Evolutionary conservation across 2,797 vertebrate genomes (phyloP), one percentile per base, ranked within the genome.

Genomic region (Pseudochirops cupreus): DNA sequence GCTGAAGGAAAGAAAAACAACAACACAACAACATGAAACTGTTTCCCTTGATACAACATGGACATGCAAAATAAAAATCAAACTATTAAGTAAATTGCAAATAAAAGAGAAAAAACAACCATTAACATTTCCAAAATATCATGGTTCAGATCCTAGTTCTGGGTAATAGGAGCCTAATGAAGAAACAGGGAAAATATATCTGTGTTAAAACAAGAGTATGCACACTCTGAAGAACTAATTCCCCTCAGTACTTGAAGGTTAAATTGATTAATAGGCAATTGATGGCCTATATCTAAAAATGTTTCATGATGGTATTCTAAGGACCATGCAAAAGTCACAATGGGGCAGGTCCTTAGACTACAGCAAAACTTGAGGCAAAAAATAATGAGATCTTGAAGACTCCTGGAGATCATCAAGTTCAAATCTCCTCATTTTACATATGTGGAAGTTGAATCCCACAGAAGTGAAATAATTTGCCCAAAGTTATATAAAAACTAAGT

Each of bases 41-140:
- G 29, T 33, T 33, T 91, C 26, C 50, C 67, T 39, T 74, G 18
- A 91, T 74, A 18, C 89, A 90, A 91, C 13, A 91, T 16, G 29
- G 1, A 91, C 28, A 29, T 33, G 29, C 31, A 55, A 29, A 50
- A 54, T 54, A 91, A 91, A 91, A 91, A 91, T 29, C 11, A 33
- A 33, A 91, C 29, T 54, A 52, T 90, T 52, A 52, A 14, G 87
- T 14, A 31, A 4, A 91, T 2, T 52, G 90, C 90, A 91, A 91
- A 54, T 33, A 54, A 33, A 31, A 54, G 52, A 53, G 52, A 54
- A 52, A 46, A 91, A 55, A 52, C 28, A 29, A 6, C 11, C 29
- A 54, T 91, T 55, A 91, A 91, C 90, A 91, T 55, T 54, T 82
- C 21, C 39, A 91, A 91, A 52, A 91, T 91, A 91, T 33, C 90